These are phyloP conservation scores for Liodrosophila aerea DNA, from an alignment of 2,888 invertebrate genomes.

Conservation along the genomic window DNA sequence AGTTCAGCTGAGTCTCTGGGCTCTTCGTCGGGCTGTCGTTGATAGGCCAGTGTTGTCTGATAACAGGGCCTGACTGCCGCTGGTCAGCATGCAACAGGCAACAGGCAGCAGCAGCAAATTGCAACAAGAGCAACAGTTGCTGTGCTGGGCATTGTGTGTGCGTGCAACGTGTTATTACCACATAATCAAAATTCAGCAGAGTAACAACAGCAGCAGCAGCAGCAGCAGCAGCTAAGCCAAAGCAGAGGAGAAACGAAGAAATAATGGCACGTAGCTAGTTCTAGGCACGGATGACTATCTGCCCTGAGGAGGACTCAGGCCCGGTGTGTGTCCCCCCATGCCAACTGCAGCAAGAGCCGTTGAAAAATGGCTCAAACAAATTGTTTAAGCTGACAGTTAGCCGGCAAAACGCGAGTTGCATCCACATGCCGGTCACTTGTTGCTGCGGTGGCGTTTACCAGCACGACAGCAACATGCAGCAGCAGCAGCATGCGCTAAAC, in stretches of 20 bases:
- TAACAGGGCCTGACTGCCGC: conserved; percentile 65
- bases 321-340: conserved; percentile 50
- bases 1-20: background rate
- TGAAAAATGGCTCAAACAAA: conserved; percentile 75
- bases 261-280: conserved; percentile 55
- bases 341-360: conserved; percentile 31
- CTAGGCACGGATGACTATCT: conserved; percentile 25
- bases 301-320: conserved; percentile 24
- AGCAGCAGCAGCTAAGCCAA: conserved; percentile 16
- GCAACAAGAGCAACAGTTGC: conserved; percentile 32
- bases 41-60: conserved; percentile 53
- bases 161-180: conserved; percentile 78
- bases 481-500: conserved; percentile 40
- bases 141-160: conserved; percentile 60
- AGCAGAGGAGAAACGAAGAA: conserved; percentile 21
- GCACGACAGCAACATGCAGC: conserved; percentile 42
- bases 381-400: conserved; percentile 77
- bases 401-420: conserved; percentile 48
- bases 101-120: conserved; percentile 43
- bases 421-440: conserved; percentile 55
- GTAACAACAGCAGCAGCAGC: conserved; percentile 21
- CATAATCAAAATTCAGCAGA: conserved; percentile 74
- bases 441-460: conserved; percentile 54
- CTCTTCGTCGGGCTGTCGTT: conserved; percentile 29
- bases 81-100: conserved; percentile 49